Evolutionary conservation across 2,888 invertebrate genomes (phyloP).

Genomic region (Caenorhabditis sulstoni): DNA sequence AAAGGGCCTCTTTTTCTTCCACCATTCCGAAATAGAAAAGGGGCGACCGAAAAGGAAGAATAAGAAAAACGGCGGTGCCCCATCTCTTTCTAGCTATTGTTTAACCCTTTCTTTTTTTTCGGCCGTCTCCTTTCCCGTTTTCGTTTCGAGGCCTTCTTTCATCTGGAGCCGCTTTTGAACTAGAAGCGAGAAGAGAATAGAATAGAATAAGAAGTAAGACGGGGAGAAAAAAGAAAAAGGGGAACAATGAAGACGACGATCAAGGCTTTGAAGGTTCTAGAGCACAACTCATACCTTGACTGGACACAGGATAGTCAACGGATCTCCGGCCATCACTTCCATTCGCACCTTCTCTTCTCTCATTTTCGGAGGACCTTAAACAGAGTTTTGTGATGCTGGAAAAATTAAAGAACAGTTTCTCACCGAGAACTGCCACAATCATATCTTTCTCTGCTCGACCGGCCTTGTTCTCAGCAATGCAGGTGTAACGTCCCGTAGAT

Average conservation of each 20-base stretch:
- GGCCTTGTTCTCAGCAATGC: conserved; percentile 84
- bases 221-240: background rate
- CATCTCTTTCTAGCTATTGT: conserved; percentile 49
- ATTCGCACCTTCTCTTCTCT: conserved; percentile 18
- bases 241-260: conserved; percentile 10
- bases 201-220: background rate
- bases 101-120: conserved; percentile 42
- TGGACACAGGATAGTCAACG: conserved; percentile 82
- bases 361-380: conserved; percentile 75
- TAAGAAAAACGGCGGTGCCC: conserved; percentile 41
- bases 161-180: conserved; percentile 43
- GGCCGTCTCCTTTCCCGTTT: conserved; percentile 21
- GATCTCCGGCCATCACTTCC: conserved; percentile 83
- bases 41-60: background rate
- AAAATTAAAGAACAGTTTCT: conserved; percentile 57
- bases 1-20: conserved; percentile 6
- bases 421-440: conserved; percentile 84
- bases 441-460: conserved; percentile 83
- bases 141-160: conserved; percentile 19
- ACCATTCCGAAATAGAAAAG: conserved; percentile 26
- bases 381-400: background rate
- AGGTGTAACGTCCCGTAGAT: conserved; percentile 84
- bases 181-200: background rate
- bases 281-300: conserved; percentile 52
- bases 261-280: conserved; percentile 11